Evolutionary conservation across 2,113 vertebrate species (phyloP).

Genomic region (Blennius ocellaris): DNA sequence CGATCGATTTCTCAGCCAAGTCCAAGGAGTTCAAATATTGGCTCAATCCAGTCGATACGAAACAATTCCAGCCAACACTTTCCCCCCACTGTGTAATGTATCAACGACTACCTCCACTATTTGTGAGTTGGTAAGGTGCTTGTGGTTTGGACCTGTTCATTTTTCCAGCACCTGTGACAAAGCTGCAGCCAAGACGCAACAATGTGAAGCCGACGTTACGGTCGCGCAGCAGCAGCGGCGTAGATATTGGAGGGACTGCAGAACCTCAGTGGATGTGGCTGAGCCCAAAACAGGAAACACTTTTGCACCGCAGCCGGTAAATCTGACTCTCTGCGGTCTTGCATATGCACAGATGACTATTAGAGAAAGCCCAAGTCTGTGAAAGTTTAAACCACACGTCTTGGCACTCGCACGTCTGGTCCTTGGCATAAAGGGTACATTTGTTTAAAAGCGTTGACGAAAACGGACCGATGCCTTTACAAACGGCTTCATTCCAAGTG

Average conservation of each 20-base stretch:
- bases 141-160: not conserved
- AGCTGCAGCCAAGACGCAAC: not conserved
- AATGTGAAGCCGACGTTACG: slow-evolving; percentile 6
- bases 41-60: not conserved
- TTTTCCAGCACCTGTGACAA: not conserved
- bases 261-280: slow-evolving; percentile 76
- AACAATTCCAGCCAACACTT: not conserved
- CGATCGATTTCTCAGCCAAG: no score
- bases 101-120: no score
- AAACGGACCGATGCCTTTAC: slow-evolving; percentile 31
- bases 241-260: slow-evolving; percentile 46
- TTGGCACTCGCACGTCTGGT: slow-evolving; percentile 65
- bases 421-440: slow-evolving; percentile 58
- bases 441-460: slow-evolving; percentile 58
- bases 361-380: slow-evolving; percentile 72
- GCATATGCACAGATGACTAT: slow-evolving; percentile 68
- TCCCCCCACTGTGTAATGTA: not conserved
- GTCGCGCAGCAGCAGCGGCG: slow-evolving; percentile 40
- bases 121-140: not conserved
- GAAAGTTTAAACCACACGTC: slow-evolving; percentile 65
- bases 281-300: slow-evolving; percentile 80
- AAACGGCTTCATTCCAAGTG: slow-evolving; percentile 28
- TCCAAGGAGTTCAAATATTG: not conserved
- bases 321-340: slow-evolving; percentile 75
- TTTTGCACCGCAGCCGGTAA: slow-evolving; percentile 76